A percentile compares a stretch with the other conserved stretches of the same genome.
Evolutionary conservation across 1,140 invertebrate species (phyloP).

Genomic region (Melipona quadrifasciata): DNA sequence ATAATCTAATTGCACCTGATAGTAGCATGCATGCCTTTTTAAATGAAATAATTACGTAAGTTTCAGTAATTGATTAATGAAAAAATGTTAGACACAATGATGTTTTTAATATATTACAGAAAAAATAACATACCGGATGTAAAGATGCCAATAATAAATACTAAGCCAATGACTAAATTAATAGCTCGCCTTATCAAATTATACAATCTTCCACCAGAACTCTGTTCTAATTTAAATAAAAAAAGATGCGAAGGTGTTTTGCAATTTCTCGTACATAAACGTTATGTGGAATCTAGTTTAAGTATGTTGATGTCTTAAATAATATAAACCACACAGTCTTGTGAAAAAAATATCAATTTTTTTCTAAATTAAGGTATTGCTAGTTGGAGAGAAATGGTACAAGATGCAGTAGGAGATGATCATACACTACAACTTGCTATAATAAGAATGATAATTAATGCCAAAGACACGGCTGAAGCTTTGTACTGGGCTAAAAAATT

Average conservation of each 20-base stretch:
- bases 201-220: constrained; percentile 84
- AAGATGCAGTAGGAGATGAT: constrained; percentile 84
- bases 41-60: constrained; percentile 78
- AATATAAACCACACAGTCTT: neutral
- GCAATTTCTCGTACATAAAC: constrained; percentile 85
- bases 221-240: constrained; percentile 85
- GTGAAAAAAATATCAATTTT: constrained; percentile 1
- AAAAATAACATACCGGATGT: constrained; percentile 83
- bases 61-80: constrained; percentile 7
- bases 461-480: constrained; percentile 83
- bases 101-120: constrained; percentile 64
- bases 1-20: constrained; percentile 82
- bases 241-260: constrained; percentile 85
- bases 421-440: constrained; percentile 83
- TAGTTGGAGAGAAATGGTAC: constrained; percentile 87
- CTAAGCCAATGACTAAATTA: constrained; percentile 84
- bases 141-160: constrained; percentile 83
- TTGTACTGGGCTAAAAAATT: constrained; percentile 85
- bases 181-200: constrained; percentile 84
- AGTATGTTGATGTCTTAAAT: constrained; percentile 76
- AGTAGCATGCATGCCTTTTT: constrained; percentile 76
- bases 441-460: constrained; percentile 79
- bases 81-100: neutral
- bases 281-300: constrained; percentile 84
- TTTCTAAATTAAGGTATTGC: constrained; percentile 77